A percentile compares a stretch with the other conserved stretches of the same genome.
These are phyloP conservation scores for Megaustenia siamemsis DNA, from an alignment of 2,888 invertebrate genomes.

Conservation along the genomic window DNA sequence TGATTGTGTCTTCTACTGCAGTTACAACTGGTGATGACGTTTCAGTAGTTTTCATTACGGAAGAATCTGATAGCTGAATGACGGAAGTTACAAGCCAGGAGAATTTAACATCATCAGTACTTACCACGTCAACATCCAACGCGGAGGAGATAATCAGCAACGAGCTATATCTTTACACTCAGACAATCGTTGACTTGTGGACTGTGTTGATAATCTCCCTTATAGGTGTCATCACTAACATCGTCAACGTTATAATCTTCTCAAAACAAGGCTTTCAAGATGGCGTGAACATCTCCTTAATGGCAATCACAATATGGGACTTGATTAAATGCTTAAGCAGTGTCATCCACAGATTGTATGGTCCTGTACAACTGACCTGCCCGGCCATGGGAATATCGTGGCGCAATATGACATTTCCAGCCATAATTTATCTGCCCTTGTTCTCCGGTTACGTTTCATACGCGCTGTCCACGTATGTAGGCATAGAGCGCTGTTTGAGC, in stretches of 20 bases:
- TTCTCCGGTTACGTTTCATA: constrained; percentile 39
- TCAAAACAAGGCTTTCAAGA: constrained; percentile 38
- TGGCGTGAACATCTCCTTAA: constrained; percentile 34
- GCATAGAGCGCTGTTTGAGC: constrained; percentile 31
- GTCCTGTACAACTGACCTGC: neutral
- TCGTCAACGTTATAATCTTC: constrained; percentile 15
- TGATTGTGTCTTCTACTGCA: too few species aligned
- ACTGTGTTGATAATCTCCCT: constrained; percentile 11
- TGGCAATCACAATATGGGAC: constrained; percentile 29
- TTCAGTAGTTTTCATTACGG: too few species aligned
- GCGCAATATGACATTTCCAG: constrained; percentile 18
- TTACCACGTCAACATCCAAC: neutral
- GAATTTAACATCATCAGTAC: neutral
- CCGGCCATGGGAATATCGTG: constrained; percentile 11
- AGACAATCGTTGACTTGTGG: constrained; percentile 15
- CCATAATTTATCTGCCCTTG: constrained; percentile 17
- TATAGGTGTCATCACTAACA: constrained; percentile 28
- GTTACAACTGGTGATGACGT: too few species aligned
- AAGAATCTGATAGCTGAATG: too few species aligned
- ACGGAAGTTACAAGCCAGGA: too few species aligned
- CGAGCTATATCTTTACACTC: neutral
- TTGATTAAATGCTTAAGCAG: constrained; percentile 8
- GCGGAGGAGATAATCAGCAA: neutral
- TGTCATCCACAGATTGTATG: constrained; percentile 20
- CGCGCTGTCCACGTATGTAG: constrained; percentile 25